Conservation (phyloP, 2,113 vertebrate genomes). For the Lontra canadensis region DNA sequence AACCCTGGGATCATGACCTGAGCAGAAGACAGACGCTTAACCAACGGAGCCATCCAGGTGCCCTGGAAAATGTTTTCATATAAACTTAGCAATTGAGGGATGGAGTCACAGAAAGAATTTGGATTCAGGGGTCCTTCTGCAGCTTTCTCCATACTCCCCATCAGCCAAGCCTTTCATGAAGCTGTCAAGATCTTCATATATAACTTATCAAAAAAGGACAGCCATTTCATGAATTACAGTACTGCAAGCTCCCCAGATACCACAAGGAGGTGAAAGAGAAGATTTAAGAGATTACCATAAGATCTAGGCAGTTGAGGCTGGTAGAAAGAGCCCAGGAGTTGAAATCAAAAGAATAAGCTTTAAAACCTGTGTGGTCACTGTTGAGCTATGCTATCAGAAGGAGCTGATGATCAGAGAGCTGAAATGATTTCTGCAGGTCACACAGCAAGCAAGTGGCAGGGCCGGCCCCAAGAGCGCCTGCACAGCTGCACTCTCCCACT, state of each 20-base stretch:
- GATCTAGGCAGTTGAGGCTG: background rate
- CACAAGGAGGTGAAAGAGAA: conserved; percentile 23
- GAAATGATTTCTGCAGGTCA: background rate
- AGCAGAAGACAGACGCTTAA: too few relatives aligned
- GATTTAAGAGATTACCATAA: background rate
- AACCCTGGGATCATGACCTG: too few relatives aligned
- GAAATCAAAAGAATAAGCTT: conserved; percentile 26
- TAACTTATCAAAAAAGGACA: conserved; percentile 10
- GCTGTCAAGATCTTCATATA: background rate
- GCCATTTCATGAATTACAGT: background rate
- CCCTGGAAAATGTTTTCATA: background rate
- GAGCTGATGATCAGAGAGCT: background rate
- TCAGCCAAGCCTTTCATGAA: background rate
- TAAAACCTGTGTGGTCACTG: background rate
- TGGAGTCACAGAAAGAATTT: background rate
- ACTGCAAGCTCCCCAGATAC: background rate
- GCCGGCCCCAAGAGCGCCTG: background rate
- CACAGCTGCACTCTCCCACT: background rate
- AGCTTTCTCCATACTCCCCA: background rate
- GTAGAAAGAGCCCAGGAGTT: background rate
- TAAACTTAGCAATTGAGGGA: background rate
- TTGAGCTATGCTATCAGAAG: background rate
- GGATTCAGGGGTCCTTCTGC: background rate
- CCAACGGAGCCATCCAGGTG: too few relatives aligned
- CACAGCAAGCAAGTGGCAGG: background rate